A percentile compares a stretch with the other conserved stretches of the same genome.
These are phyloP conservation scores for Drosophila meridiana DNA, from an alignment of 2,888 invertebrate species.

Conservation along the genomic window DNA sequence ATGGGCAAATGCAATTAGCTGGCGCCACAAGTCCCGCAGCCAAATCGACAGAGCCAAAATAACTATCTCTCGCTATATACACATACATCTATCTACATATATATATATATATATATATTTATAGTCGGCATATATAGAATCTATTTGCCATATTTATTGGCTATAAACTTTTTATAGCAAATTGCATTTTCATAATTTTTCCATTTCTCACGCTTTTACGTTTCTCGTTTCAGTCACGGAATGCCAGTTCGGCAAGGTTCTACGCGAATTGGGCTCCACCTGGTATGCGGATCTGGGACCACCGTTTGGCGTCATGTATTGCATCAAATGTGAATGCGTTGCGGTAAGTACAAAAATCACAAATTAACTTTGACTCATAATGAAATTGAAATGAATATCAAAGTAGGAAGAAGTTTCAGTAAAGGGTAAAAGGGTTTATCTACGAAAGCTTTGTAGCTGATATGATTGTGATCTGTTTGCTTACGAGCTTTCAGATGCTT, in stretches of 20 bases:
- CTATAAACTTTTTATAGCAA: constrained; percentile 31
- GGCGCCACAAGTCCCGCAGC: constrained; percentile 55
- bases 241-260: constrained; percentile 95
- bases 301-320: constrained; percentile 97
- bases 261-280: constrained; percentile 94
- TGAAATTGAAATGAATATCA: background rate
- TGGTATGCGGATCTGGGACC: constrained; percentile 97
- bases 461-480: too few relatives aligned
- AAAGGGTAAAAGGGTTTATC: too few relatives aligned
- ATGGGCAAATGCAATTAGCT: constrained; percentile 69
- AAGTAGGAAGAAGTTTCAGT: background rate
- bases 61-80: constrained; percentile 4
- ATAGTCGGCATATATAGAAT: constrained; percentile 1
- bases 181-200: constrained; percentile 11
- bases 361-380: background rate
- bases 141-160: constrained; percentile 13
- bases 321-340: constrained; percentile 97
- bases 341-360: constrained; percentile 89
- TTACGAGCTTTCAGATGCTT: too few relatives aligned
- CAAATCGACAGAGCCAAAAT: constrained; percentile 23
- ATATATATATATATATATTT: background rate
- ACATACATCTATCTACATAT: background rate
- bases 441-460: too few relatives aligned
- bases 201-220: constrained; percentile 18
- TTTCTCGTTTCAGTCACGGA: constrained; percentile 89